These are phyloP conservation scores for Brachylomia viminalis DNA, from an alignment of 2,888 invertebrate genomes.

Conservation along the genomic window DNA sequence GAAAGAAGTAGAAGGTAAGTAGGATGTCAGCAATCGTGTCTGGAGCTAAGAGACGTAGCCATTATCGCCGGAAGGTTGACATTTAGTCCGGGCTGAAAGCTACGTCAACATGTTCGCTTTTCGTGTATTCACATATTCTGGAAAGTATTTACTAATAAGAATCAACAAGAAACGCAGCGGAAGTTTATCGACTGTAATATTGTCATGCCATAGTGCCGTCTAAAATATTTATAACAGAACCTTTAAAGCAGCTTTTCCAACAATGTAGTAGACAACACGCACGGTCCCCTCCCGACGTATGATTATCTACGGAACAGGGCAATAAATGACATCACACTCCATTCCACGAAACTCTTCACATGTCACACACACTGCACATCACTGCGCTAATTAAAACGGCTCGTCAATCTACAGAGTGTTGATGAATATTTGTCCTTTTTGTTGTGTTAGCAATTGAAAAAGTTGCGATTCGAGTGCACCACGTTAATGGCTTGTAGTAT, in stretches of 20 bases:
- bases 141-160: conserved; percentile 88
- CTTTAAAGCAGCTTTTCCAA: conserved; percentile 91
- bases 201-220: conserved; percentile 91
- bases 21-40: conserved; percentile 88
- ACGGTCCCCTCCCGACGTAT: conserved; percentile 88
- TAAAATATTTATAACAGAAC: conserved; percentile 90
- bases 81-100: conserved; percentile 83
- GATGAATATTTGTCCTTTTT: conserved; percentile 68
- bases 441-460: conserved; percentile 70
- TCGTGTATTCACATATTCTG: conserved; percentile 89
- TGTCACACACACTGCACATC: conserved; percentile 70
- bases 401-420: conserved; percentile 66
- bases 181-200: conserved; percentile 90
- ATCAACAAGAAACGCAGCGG: conserved; percentile 90
- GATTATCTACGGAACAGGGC: conserved; percentile 90
- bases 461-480: conserved; percentile 69
- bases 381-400: conserved; percentile 70
- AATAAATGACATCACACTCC: conserved; percentile 87
- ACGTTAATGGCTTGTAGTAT: conserved; percentile 68
- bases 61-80: conserved; percentile 83
- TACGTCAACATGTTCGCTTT: conserved; percentile 84
- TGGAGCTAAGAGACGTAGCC: conserved; percentile 87
- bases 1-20: conserved; percentile 87
- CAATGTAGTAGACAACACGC: conserved; percentile 90
- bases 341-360: conserved; percentile 75